Evolutionary conservation across 2,797 vertebrate genomes (phyloP), one percentile per base, ranked within the genome.

Genomic region (Garrulus glandarius): DNA sequence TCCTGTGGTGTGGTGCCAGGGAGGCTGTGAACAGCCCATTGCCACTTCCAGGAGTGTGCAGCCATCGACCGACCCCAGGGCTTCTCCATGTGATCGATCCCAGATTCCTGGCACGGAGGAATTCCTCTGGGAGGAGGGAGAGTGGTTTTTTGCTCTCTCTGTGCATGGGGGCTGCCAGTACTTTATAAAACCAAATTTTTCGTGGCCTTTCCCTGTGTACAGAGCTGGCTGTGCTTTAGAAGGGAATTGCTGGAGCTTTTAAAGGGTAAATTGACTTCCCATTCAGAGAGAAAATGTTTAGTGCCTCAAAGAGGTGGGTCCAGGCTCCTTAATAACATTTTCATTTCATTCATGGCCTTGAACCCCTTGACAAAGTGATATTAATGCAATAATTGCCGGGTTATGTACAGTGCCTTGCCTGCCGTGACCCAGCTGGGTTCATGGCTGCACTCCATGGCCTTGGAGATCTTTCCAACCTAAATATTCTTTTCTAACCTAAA

Each of bases 21-120:
- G 95, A 90, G 79, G 92, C 79, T 68, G 75, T 77, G 93, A 97
- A 94, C 91, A 96, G 84, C 86, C 89, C 94, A 55, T 11, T 87
- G 91, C 92, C 85, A 78, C 85, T 96, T 47, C 65, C 50, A 3
- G 34, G 59, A 88, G 57, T 1, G n/a, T 34, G 52, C 21, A 89
- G 12, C 77, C 47, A 2, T 6, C 56, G 65, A 91, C 69, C 56
- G 65, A 91, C 69, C 85, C 2, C 50, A 41, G 84, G 89, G 61
- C 63, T 87, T 18, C n/a, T 47, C 56, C 2, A 0, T 8, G 37
- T 26, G 81, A 55, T 23, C 36, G 52, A 84, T 84, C 92, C 83
- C 5, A 0, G 37, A 15, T 87, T 88, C 53, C 76, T 46, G 78
- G 63, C 36, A 24, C 1, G 6, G 43, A 70, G 41, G 67, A 23